Conservation (phyloP, 2,888 invertebrate genomes). For the Sympetrum striolatum region DNA sequence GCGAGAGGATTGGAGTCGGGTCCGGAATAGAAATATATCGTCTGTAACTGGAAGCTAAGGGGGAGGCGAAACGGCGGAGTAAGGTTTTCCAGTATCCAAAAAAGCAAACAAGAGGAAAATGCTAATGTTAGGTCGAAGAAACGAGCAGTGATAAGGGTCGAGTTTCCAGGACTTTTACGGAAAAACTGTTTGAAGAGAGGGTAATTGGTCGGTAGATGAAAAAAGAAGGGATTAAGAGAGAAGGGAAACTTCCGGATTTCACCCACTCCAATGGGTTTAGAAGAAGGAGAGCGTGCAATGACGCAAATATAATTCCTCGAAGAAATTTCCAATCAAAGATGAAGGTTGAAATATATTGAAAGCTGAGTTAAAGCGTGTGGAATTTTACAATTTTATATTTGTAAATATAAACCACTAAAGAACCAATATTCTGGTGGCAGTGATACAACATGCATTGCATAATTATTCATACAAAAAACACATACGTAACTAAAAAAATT, state of each 20-base stretch:
- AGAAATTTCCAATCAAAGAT: no score
- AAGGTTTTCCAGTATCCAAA: not conserved
- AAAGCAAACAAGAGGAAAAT: not conserved
- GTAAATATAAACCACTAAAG: no score
- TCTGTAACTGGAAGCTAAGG: not conserved
- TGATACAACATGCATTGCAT: no score
- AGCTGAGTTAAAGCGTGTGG: no score
- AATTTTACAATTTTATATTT: no score
- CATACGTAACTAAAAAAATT: no score
- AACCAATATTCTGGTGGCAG: no score
- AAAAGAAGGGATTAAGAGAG: not conserved
- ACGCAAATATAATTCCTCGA: no score
- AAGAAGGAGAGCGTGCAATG: no score
- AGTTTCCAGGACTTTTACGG: not conserved
- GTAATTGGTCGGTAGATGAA: not conserved
- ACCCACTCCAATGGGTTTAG: no score
- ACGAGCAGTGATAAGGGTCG: not conserved
- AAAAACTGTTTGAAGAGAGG: not conserved
- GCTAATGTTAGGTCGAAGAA: not conserved
- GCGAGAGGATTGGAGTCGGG: not conserved
- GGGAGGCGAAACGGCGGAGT: not conserved
- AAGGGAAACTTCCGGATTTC: not conserved
- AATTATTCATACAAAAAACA: no score
- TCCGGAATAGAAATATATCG: not conserved
- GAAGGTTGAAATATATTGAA: no score